Evolutionary conservation across 2,797 vertebrate genomes (phyloP), one percentile per base, ranked within the genome.

Genomic region (Anguilla marmorata): DNA sequence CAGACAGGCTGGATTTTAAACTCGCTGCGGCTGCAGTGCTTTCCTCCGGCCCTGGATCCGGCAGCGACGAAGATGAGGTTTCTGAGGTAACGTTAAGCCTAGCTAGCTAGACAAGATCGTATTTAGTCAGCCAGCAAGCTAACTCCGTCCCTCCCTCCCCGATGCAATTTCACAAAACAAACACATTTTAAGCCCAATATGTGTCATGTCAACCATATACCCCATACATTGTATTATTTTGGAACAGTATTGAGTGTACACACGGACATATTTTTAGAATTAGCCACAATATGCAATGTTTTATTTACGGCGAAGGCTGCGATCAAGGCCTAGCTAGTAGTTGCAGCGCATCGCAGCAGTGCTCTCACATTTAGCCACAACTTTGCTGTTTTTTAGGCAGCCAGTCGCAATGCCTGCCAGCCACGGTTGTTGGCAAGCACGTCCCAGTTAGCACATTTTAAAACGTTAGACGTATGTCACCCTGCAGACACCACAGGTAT

Each of bases 1-100:
- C 97, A 92, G 96, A 98, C 89, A 96, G 97, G 94, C 97, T 99
- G 96, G 98, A 99, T 97, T 99, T 98, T 96, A 98, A 98, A 95
- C 96, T 99, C 94, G 98, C 98, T 93, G 98, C 96, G 87, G 96
- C 98, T 91, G 98, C 98, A 88, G 98, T 99, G 92, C 96, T 99
- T 92, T 97, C 97, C 87, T 96, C 96, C 88, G 97, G 97, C 94
- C 97, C 97, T 83, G 97, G 97, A 94, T 98, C 98, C 92, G 97
- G 97, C 94, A 99, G 98, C 96, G 98, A 99, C 96, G 98, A 99
- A 95, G 98, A 99, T 96, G 98, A 99, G 95, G 98, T 98, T 94
- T 98, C 98, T 93, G 98, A 99, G 97, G 98, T 99, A 97, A 69
- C 63, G 63, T 69, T 69, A 69, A 97, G 95, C 85, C 84, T 41